phyloP scores from a whole-genome alignment of 2,797 vertebrate species.

The Picus viridis region DNA sequence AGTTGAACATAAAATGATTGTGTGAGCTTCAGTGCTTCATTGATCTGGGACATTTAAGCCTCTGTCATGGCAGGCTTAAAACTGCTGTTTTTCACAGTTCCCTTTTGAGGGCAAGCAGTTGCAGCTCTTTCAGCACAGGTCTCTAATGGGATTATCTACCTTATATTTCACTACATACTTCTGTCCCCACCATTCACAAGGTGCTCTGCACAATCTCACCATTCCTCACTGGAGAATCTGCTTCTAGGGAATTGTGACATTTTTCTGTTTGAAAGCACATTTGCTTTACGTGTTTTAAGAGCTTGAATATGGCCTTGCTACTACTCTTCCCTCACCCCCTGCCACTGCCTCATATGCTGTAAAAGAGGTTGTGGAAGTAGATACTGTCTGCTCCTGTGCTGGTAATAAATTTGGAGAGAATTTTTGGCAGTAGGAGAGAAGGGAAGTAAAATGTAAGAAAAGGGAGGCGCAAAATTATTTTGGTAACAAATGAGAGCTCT shows the following conservation, averaged over 20 bases:
- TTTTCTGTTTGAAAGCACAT: not conserved
- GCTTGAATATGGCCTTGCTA: not conserved
- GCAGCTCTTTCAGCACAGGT: not conserved
- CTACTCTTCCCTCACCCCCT: not conserved
- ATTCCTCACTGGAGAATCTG: not conserved
- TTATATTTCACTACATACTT: not conserved
- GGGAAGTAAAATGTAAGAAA: not conserved
- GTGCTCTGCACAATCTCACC: not conserved
- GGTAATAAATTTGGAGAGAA: not conserved
- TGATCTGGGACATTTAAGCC: not conserved
- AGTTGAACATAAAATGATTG: not conserved
- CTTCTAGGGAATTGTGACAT: not conserved
- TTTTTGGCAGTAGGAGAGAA: not conserved
- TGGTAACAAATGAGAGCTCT: not conserved
- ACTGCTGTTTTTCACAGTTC: not conserved
- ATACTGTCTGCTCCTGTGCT: not conserved
- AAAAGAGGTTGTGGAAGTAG: not conserved
- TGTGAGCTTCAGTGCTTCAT: no score
- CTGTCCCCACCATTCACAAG: not conserved
- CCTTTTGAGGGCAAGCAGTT: not conserved
- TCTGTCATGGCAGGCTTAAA: not conserved
- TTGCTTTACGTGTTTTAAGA: not conserved
- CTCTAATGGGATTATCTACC: not conserved
- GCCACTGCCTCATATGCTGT: not conserved
- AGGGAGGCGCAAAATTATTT: not conserved